A percentile compares a stretch with the other conserved stretches of the same genome.
These are phyloP conservation scores for Tachina grossa DNA, from an alignment of 2,888 invertebrate genomes.

Conservation along the genomic window DNA sequence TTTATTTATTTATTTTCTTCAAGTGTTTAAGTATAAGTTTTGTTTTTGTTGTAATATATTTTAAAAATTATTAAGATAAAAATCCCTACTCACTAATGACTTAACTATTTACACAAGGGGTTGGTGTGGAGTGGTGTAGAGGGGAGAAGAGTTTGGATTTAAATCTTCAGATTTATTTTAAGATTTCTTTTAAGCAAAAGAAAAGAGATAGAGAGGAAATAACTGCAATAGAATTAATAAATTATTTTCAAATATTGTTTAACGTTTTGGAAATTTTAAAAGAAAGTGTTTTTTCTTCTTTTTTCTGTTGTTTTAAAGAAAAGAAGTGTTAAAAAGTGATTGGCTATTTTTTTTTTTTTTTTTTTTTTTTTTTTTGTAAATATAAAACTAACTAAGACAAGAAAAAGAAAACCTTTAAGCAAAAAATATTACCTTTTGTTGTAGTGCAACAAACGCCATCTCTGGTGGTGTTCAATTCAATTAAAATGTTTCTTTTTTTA, in stretches of 20 bases:
- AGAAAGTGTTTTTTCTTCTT: slow-evolving; percentile 14
- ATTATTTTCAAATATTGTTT: background rate
- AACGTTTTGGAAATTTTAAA: background rate
- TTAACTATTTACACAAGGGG: slow-evolving; percentile 81
- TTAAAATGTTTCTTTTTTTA: background rate
- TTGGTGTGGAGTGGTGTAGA: slow-evolving; percentile 17
- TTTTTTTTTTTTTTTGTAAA: slow-evolving; percentile 10
- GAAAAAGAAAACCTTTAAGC: slow-evolving; percentile 10
- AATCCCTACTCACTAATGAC: slow-evolving; percentile 79
- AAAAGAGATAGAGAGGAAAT: background rate
- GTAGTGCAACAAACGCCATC: slow-evolving; percentile 14
- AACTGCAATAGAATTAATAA: slow-evolving; percentile 37
- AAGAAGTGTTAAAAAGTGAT: slow-evolving; percentile 65
- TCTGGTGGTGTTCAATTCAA: slow-evolving; percentile 18
- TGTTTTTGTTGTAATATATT: slow-evolving; percentile 71
- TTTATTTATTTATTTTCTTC: slow-evolving; percentile 30
- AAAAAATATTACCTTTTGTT: slow-evolving; percentile 56
- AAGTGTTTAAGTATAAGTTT: slow-evolving; percentile 50
- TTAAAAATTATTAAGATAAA: slow-evolving; percentile 79
- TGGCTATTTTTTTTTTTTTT: slow-evolving; percentile 13
- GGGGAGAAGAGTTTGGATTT: slow-evolving; percentile 3
- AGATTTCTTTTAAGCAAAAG: slow-evolving; percentile 32
- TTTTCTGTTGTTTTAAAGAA: slow-evolving; percentile 19
- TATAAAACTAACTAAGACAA: background rate
- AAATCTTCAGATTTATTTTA: slow-evolving; percentile 44